A percentile compares a stretch with the other conserved stretches of the same genome.
These are phyloP conservation scores for Parasteatoda lunata DNA, from an alignment of 2,888 invertebrate species.

Conservation along the genomic window DNA sequence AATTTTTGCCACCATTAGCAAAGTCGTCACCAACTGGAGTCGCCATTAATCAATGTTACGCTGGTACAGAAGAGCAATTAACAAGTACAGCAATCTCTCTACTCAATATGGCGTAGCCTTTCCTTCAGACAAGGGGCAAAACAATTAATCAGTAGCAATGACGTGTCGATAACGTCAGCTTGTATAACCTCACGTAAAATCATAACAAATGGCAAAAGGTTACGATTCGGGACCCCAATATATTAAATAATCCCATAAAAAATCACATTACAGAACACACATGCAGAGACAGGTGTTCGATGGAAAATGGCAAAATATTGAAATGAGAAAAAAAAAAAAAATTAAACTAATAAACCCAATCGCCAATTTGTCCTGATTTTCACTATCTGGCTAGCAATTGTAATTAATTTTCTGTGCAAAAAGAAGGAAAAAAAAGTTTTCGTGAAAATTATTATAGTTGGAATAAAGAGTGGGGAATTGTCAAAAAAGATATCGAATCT, in stretches of 20 bases:
- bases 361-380: slow-evolving; percentile 50
- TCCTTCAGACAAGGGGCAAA: slow-evolving; percentile 47
- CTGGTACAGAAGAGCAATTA: slow-evolving; percentile 50
- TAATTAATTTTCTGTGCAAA: slow-evolving; percentile 51
- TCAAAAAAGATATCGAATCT: slow-evolving; percentile 34
- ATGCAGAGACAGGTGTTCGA: not conserved
- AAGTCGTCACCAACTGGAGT: slow-evolving; percentile 6
- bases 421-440: slow-evolving; percentile 44
- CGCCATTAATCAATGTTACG: slow-evolving; percentile 53
- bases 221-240: not conserved
- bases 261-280: not conserved
- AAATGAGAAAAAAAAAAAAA: slow-evolving; percentile 25
- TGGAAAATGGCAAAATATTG: not conserved
- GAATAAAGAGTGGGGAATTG: not conserved
- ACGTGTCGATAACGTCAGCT: slow-evolving; percentile 59
- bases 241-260: not conserved
- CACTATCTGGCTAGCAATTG: slow-evolving; percentile 26
- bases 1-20: slow-evolving; percentile 25
- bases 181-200: slow-evolving; percentile 12
- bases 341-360: not conserved
- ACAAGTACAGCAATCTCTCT: slow-evolving; percentile 51
- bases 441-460: slow-evolving; percentile 35
- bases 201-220: slow-evolving; percentile 53
- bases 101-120: slow-evolving; percentile 50
- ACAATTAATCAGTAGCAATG: slow-evolving; percentile 60